Base-by-base conservation (phyloP, 2,113 vertebrate genomes). In the Cochlearius cochlearius region DNA sequence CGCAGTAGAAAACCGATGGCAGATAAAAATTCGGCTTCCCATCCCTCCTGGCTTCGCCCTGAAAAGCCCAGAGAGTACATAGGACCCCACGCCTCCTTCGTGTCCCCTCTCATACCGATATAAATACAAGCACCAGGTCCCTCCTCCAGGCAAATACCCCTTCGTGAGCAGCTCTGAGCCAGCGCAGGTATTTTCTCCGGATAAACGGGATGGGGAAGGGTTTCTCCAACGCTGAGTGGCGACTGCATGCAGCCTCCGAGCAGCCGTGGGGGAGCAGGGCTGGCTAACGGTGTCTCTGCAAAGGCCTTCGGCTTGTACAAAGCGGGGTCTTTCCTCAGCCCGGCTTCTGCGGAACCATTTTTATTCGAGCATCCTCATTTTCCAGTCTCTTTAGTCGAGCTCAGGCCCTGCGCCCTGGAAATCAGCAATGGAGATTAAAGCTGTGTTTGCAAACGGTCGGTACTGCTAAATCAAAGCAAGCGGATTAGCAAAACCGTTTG, bases 401-500 rank as follows among this genome's bases (percentile, higher is more conserved):
- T 39, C 52, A 21, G 71, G 71, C 55, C 55, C 83, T 16, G 27
- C 34, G 29, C 0, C 1, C 85, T 77, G 88, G 73, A 59, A 91
- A 80, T 63, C 80, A 7, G 76, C 76, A 27, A 5, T 3, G 67
- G 94, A 80, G 92, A 90, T 94, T 88, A 88, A 73, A 93, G 82
- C 87, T 1, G 30, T 77, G 90, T 90, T 96, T 95, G 87, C 77
- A 82, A 68, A 68, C 2, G 10, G 38, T 25, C 16, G 17, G 58
- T 26, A 7, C 81, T 38, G 90, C 60, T 58, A 21, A 95, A 90
- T 86, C 92, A 93, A 93, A 94, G 90, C 63, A 29, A 73, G 88
- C 0, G 67, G 95, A 93, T 95, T 94, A 96, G 77, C 85, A n/a
- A 73, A 93, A 58, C 74, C 71, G 5, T 59, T 93, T 49, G 80